Evolutionary conservation across 2,113 vertebrate species (phyloP), one percentile per base, ranked within the genome.

Genomic region (Nothobranchius kuhntae): DNA sequence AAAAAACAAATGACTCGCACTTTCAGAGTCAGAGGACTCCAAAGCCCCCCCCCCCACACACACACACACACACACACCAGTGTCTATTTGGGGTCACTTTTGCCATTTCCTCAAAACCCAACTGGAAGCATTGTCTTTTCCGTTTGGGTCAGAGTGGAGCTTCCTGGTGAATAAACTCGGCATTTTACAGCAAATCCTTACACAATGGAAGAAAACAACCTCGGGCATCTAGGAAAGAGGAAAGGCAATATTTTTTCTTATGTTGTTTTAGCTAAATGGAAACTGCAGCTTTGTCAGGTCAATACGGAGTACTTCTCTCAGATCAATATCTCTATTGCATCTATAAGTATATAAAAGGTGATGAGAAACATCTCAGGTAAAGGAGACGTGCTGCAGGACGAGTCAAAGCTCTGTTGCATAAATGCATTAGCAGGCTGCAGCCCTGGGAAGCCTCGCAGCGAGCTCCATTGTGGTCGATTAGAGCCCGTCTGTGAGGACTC

Each of bases 101-200:
- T 21, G 21, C 21, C 21, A 21, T 21, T 21, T 21, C 21, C 21
- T 21, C 21, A 21, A 21, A 21, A 21, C 21, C 21, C 36, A 17
- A 53, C 80, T 69, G 68, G 53, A 58, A 53, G 65, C 74, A 82
- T 80, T 85, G 81, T 87, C 82, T 83, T 67, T 71, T 74, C 82
- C 78, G 82, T 83, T 79, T 85, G 78, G 85, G 83, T 89, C 87
- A 78, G 72, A 72, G 66, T 47, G 61, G 61, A 60, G 59, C 44
- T 45, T 48, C 47, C 13, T 9, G 55, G 80, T 76, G 68, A 58
- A 14, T 80, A 80, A 85, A 42, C 40, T 24, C 59, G 0, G 61
- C 12, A 13, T 48, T 10, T 61, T 45, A 30, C 63, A 42, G 66
- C n/a, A 10, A 36, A 46, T 46, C 35, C 40, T 67, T 26, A 0